These are phyloP conservation scores for Acleris literana DNA, from an alignment of 2,888 invertebrate species.

Conservation along the genomic window DNA sequence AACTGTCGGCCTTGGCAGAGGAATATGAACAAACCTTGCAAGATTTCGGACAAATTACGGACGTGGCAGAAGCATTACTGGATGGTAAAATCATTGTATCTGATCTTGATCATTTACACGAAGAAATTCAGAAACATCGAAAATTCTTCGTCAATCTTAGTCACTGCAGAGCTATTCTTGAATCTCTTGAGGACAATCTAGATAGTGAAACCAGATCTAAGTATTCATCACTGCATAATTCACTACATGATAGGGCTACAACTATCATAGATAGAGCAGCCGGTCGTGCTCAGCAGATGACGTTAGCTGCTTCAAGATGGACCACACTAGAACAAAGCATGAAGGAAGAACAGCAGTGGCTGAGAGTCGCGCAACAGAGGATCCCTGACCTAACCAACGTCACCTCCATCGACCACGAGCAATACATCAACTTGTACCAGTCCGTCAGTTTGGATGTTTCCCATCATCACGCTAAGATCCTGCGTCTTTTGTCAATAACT, in stretches of 20 bases:
- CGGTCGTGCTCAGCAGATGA: conserved; percentile 91
- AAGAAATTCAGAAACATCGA: conserved; percentile 94
- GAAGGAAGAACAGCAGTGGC: conserved; percentile 92
- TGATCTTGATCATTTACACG: conserved; percentile 91
- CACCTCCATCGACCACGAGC: conserved; percentile 92
- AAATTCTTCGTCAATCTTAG: conserved; percentile 95
- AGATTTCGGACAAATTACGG: conserved; percentile 93
- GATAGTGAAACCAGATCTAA: conserved; percentile 90
- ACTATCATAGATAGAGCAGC: conserved; percentile 91
- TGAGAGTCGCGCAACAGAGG: conserved; percentile 92
- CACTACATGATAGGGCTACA: conserved; percentile 90
- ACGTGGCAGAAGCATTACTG: conserved; percentile 91
- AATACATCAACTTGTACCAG: conserved; percentile 92
- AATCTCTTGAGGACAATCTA: conserved; percentile 92
- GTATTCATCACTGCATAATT: conserved; percentile 89
- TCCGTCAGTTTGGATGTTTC: conserved; percentile 90
- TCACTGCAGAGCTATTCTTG: conserved; percentile 93
- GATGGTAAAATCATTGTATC: conserved; percentile 90
- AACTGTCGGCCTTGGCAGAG: conserved; percentile 89
- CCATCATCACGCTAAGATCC: conserved; percentile 90
- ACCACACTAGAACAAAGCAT: conserved; percentile 91
- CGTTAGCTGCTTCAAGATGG: conserved; percentile 93
- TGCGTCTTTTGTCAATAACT: conserved; percentile 88
- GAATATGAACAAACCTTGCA: conserved; percentile 95
- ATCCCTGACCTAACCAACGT: conserved; percentile 92